Evolutionary conservation across 2,888 invertebrate genomes (phyloP).

Genomic region (Megaustenia siamemsis): DNA sequence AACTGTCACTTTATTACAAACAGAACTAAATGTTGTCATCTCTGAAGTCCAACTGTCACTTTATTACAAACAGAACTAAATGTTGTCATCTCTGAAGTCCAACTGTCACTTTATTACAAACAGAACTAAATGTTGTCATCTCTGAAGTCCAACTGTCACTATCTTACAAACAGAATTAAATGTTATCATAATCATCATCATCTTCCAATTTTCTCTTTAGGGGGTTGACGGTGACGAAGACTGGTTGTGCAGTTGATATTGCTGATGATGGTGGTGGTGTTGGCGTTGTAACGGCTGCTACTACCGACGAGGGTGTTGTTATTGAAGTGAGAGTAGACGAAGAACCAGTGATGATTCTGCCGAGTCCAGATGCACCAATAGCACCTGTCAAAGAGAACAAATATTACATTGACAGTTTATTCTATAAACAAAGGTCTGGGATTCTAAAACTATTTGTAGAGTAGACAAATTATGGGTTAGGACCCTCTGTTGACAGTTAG

Average conservation of each 20-base stretch:
- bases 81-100: neutral
- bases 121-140: neutral
- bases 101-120: neutral
- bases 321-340: conserved; percentile 2
- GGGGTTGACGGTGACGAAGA: conserved; percentile 59
- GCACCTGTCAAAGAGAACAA: conserved; percentile 47
- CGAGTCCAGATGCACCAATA: conserved; percentile 46
- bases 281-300: conserved; percentile 13
- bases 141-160: neutral
- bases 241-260: neutral
- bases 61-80: neutral
- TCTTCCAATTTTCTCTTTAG: conserved; percentile 73
- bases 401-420: neutral
- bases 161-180: neutral
- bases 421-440: too few species aligned
- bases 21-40: too few species aligned
- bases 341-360: conserved; percentile 29
- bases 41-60: too few species aligned
- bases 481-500: too few species aligned
- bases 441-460: too few species aligned
- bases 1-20: too few species aligned
- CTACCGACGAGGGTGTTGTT: neutral
- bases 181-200: conserved; percentile 71
- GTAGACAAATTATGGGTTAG: too few species aligned
- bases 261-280: neutral